phyloP scores from a whole-genome alignment of 2,113 vertebrate species.

The Fregetta grallaria region DNA sequence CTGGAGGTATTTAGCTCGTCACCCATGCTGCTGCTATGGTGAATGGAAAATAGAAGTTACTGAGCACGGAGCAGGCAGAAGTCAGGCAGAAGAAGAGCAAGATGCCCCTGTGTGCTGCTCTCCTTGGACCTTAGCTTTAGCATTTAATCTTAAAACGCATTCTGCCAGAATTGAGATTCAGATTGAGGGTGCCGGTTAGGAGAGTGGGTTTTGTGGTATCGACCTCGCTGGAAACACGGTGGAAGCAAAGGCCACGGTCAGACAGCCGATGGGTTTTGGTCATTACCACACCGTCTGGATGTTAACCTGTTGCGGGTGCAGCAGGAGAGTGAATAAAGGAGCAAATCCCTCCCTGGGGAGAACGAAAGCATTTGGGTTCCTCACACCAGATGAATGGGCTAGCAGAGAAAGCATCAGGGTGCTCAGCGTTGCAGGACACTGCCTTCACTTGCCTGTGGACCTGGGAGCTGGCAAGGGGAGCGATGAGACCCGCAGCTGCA shows the following conservation, averaged over 20 bases:
- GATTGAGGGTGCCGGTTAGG: neutral
- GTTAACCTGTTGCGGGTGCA: neutral
- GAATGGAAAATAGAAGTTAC: neutral
- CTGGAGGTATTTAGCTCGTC: neutral
- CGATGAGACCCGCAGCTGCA: neutral
- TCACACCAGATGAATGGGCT: rapidly evolving
- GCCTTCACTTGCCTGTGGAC: neutral
- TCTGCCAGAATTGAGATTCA: neutral
- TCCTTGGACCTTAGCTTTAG: neutral
- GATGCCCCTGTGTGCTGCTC: neutral
- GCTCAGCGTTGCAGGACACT: neutral
- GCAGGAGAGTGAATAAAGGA: neutral
- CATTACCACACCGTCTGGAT: neutral
- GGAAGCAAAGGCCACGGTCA: neutral
- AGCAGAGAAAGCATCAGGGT: neutral
- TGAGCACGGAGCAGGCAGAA: neutral
- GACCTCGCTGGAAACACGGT: neutral
- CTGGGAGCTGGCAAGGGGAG: neutral
- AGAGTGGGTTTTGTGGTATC: neutral
- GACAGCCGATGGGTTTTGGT: neutral
- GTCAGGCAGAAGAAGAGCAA: neutral
- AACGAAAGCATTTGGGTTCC: neutral
- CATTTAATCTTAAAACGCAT: neutral
- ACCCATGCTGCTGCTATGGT: neutral
- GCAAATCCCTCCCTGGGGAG: neutral